phyloP scores from a whole-genome alignment of 2,888 invertebrate species.

The Auanema freiburgensis region DNA sequence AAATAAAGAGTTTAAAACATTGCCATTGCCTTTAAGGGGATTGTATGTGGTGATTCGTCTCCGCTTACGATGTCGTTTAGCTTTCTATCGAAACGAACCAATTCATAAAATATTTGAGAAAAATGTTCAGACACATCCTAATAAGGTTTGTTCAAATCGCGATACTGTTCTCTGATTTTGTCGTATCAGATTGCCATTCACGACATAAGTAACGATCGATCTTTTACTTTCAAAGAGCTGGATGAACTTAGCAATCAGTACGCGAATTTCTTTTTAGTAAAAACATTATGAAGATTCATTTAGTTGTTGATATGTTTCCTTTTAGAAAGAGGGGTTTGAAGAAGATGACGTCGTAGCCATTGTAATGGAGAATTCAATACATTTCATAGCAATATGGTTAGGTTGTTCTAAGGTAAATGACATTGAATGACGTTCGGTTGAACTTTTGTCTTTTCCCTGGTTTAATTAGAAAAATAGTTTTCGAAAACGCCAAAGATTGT shows the following conservation, averaged over 20 bases:
- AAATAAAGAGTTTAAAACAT: background rate
- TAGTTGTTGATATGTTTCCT: background rate
- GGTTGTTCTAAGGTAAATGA: slow-evolving; percentile 77
- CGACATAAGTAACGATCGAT: slow-evolving; percentile 20
- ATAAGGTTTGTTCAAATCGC: slow-evolving; percentile 11
- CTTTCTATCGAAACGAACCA: slow-evolving; percentile 14
- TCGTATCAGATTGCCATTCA: slow-evolving; percentile 20
- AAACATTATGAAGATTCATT: background rate
- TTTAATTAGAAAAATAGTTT: slow-evolving; percentile 4
- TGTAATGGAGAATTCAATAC: slow-evolving; percentile 86
- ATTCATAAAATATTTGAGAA: slow-evolving; percentile 20
- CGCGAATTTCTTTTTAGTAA: slow-evolving; percentile 21
- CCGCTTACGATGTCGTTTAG: slow-evolving; percentile 12
- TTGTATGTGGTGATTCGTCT: slow-evolving; percentile 14
- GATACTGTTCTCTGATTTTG: background rate
- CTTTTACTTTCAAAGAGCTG: slow-evolving; percentile 24
- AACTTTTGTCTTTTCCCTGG: too few species aligned
- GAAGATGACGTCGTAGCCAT: slow-evolving; percentile 83
- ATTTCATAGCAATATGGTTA: slow-evolving; percentile 86
- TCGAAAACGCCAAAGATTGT: background rate
- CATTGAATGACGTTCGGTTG: background rate
- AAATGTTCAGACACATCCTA: slow-evolving; percentile 14
- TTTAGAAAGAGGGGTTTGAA: slow-evolving; percentile 17
- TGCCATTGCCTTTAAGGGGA: slow-evolving; percentile 17
- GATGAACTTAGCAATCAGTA: slow-evolving; percentile 23